These are phyloP conservation scores for Phrynocephalus vlangalii DNA, from an alignment of 2,797 vertebrate genomes.

Conservation along the genomic window DNA sequence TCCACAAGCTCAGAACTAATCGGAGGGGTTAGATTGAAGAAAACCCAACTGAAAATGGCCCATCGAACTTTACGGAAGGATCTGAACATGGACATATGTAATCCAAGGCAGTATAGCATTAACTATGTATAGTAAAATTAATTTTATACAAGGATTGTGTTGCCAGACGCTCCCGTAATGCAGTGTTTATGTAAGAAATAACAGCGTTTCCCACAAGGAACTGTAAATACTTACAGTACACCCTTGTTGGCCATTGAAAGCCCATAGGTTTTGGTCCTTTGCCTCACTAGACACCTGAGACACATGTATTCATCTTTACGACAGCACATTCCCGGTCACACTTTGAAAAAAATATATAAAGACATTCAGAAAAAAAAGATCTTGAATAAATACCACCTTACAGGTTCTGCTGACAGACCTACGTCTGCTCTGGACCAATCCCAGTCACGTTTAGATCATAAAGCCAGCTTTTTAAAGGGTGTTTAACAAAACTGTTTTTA, in stretches of 20 bases:
- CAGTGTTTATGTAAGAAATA: constrained; percentile 49
- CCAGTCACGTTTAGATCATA: constrained; percentile 10
- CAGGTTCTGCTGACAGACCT: not conserved
- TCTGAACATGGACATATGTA: constrained; percentile 38
- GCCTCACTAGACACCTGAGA: not conserved
- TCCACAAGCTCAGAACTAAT: constrained; percentile 41
- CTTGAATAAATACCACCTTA: constrained; percentile 4
- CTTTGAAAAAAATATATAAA: not conserved
- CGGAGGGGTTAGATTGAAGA: constrained; percentile 53
- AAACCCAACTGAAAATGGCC: constrained; percentile 45
- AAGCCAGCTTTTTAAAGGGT: not conserved
- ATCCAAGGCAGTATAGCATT: constrained; percentile 45
- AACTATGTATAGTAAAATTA: constrained; percentile 59
- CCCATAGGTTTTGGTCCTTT: not conserved
- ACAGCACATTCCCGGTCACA: not conserved
- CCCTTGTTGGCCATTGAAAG: constrained; percentile 19
- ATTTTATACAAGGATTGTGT: constrained; percentile 55
- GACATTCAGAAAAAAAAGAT: not conserved
- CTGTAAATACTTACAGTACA: not conserved
- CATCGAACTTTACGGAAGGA: constrained; percentile 53
- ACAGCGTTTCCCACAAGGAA: constrained; percentile 12
- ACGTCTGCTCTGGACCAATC: not conserved
- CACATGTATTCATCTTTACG: constrained; percentile 26
- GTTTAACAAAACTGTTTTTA: constrained; percentile 11
- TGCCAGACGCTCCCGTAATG: constrained; percentile 44